Base-by-base conservation (phyloP, 2,888 invertebrate genomes). In the Thumatha senex region DNA sequence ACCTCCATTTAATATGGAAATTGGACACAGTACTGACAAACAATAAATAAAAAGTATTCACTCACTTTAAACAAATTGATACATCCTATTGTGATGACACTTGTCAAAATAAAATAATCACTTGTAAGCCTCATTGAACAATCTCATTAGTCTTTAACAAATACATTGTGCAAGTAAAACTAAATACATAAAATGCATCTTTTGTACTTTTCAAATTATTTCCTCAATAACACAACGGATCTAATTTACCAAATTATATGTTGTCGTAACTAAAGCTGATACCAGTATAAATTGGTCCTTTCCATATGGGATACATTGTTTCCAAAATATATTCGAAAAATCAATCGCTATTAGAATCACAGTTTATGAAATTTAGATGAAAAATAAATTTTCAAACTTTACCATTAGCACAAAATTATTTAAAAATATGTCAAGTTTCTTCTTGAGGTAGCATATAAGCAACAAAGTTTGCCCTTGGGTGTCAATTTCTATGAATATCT, bases 1-100 rank as follows among this genome's bases (percentile, higher is more conserved):
- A 71, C 63, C 62, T n/a, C 61, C 63, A 70, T 74, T 78, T 76
- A 71, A 70, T 74, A 77, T 77, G 75, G 70, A 76, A 78, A 81
- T 80, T 72, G 61, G 54, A 58, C 54, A 47, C 42, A 57, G 58
- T 52, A 56, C 58, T 45, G 54, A 64, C 45, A 53, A 64, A 61
- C 70, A 78, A 72, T 74, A 76, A 58, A 60, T 44, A 14, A 42
- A 39, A 48, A 15, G 7, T 38, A 66, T 72, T 66, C 62, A 45
- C 64, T 68, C 67, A 67, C 63, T 67, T 68, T 66, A 75, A 62
- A 61, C 67, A 70, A 71, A 74, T 74, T 56, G 70, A 55, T 70
- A 78, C 73, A 61, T 65, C 4, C 41, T 51, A 68, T 67, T 67
- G 57, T 66, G 51, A 52, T 53, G 44, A 63, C 51, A 53, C 58